Percentiles rank a stretch among this genome's conserved stretches.
Evolutionary conservation across 2,888 invertebrate species (phyloP).

Genomic region (Spilosoma lubricipeda): DNA sequence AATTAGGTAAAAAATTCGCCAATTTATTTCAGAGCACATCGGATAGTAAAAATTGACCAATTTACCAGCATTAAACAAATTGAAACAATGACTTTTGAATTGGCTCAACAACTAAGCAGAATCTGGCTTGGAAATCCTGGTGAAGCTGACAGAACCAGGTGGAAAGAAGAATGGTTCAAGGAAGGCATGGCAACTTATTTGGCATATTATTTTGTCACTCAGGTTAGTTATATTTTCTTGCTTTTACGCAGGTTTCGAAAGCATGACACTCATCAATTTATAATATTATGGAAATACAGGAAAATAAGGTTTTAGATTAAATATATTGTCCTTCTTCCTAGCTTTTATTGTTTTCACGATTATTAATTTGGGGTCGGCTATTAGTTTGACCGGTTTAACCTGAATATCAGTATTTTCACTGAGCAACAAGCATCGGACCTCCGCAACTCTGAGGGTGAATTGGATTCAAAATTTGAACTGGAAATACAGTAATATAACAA

Average conservation of each 20-base stretch:
- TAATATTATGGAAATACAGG: too few species aligned
- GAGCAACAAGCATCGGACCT: too few species aligned
- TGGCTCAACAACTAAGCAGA: slow-evolving; percentile 74
- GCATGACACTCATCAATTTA: background rate
- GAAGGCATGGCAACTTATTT: slow-evolving; percentile 80
- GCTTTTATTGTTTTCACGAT: too few species aligned
- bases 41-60: slow-evolving; percentile 61
- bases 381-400: too few species aligned
- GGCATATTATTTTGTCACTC: slow-evolving; percentile 74
- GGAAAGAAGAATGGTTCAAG: slow-evolving; percentile 82
- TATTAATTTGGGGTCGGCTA: too few species aligned
- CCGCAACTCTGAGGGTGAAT: too few species aligned
- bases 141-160: slow-evolving; percentile 68
- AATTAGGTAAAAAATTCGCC: background rate
- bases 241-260: background rate
- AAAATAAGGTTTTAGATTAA: too few species aligned
- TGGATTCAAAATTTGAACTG: too few species aligned
- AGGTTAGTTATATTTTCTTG: slow-evolving; percentile 55
- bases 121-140: slow-evolving; percentile 82
- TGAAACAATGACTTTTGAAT: slow-evolving; percentile 71
- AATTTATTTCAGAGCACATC: slow-evolving; percentile 63
- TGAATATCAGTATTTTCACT: too few species aligned
- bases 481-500: too few species aligned
- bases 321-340: too few species aligned
- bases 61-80: slow-evolving; percentile 73